Conservation (phyloP, 2,888 invertebrate genomes). For the Drosophila prolongata region DNA sequence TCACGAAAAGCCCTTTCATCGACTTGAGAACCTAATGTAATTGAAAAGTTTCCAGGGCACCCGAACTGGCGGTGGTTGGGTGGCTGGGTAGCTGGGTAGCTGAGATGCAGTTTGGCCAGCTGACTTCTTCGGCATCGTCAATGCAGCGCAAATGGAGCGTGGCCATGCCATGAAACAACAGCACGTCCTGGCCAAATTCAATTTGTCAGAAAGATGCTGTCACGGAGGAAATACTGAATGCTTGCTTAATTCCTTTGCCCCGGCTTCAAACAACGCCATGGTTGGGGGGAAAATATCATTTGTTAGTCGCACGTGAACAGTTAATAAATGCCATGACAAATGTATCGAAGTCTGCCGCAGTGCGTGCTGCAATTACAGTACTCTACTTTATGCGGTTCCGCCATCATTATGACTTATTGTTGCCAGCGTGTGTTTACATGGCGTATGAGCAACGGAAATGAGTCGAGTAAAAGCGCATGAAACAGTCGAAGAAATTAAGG, state of each 20-base stretch:
- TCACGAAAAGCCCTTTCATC: constrained; percentile 32
- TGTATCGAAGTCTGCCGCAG: constrained; percentile 62
- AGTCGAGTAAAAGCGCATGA: constrained; percentile 2
- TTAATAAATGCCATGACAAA: constrained; percentile 72
- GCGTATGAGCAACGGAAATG: constrained; percentile 68
- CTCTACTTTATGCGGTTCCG: constrained; percentile 25
- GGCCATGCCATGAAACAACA: constrained; percentile 68
- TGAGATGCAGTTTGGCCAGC: constrained; percentile 19
- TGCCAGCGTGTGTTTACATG: constrained; percentile 62
- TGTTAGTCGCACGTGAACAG: constrained; percentile 70
- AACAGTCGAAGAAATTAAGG: not conserved
- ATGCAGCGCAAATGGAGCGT: constrained; percentile 62
- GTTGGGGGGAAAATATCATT: constrained; percentile 45
- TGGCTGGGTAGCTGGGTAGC: not conserved
- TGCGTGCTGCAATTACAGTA: constrained; percentile 68
- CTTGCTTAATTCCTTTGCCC: constrained; percentile 70
- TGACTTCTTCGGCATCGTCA: constrained; percentile 46
- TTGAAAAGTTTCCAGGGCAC: constrained; percentile 69
- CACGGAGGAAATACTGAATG: constrained; percentile 75
- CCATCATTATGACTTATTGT: constrained; percentile 73
- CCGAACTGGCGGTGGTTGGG: not conserved
- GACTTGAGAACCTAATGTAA: constrained; percentile 72
- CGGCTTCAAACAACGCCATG: constrained; percentile 19
- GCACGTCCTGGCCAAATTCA: constrained; percentile 75
- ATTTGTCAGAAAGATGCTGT: constrained; percentile 79